Evolutionary conservation across 2,888 invertebrate genomes (phyloP).

Genomic region (Malachius bipustulatus): DNA sequence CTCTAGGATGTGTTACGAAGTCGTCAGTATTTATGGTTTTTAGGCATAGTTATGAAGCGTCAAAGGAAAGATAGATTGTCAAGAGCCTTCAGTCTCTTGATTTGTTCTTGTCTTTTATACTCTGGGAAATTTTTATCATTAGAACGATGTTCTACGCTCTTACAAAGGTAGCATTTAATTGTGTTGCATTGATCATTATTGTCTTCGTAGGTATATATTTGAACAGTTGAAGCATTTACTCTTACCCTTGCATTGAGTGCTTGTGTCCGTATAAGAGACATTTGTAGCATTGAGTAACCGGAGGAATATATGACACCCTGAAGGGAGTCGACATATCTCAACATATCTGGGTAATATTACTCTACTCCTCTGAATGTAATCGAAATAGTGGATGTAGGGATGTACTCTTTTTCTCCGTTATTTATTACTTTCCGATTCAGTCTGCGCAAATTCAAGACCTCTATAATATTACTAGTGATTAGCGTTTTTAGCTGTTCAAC

Average conservation of each 20-base stretch:
- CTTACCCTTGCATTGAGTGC: slow-evolving; percentile 5
- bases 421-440: not conserved
- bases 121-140: too few relatives aligned
- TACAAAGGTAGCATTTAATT: slow-evolving; percentile 4
- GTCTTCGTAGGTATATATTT: not conserved
- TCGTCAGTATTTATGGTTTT: too few relatives aligned
- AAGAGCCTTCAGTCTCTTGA: too few relatives aligned
- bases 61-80: too few relatives aligned
- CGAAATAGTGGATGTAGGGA: not conserved
- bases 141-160: too few relatives aligned
- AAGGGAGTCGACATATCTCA: not conserved
- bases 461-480: not conserved
- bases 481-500: not conserved
- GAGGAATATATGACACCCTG: slow-evolving; percentile 3
- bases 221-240: not conserved
- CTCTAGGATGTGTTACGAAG: too few relatives aligned
- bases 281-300: slow-evolving; percentile 3
- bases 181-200: not conserved
- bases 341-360: slow-evolving; percentile 1
- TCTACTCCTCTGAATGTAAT: not conserved
- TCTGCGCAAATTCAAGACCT: not conserved
- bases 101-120: too few relatives aligned
- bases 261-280: slow-evolving; percentile 6
- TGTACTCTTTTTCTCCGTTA: not conserved
- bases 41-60: too few relatives aligned